These are phyloP conservation scores for Knipowitschia caucasica DNA, from an alignment of 2,797 vertebrate genomes.

Conservation along the genomic window DNA sequence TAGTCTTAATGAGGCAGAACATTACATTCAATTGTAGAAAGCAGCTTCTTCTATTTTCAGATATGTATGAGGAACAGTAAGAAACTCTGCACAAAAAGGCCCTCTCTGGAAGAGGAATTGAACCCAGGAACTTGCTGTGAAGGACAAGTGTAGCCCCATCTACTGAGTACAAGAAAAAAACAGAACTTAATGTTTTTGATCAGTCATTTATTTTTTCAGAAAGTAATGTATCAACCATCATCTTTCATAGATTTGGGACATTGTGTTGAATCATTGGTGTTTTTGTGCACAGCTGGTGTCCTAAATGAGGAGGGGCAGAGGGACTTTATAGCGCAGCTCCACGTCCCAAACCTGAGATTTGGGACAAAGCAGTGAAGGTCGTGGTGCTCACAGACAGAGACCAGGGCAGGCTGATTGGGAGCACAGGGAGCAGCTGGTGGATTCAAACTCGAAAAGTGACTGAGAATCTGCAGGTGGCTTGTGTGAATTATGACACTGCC, in stretches of 20 bases:
- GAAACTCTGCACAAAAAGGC: too few species aligned
- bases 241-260: not conserved
- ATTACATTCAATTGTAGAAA: too few species aligned
- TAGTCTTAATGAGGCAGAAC: too few species aligned
- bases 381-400: constrained; percentile 50
- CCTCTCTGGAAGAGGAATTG: too few species aligned
- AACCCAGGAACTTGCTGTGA: too few species aligned
- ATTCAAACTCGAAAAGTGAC: constrained; percentile 75
- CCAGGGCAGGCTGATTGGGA: constrained; percentile 73
- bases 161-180: too few species aligned
- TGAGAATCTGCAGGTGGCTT: constrained; percentile 76
- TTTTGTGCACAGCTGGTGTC: constrained; percentile 70
- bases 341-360: constrained; percentile 50
- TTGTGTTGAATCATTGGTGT: not conserved
- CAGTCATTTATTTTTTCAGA: too few species aligned
- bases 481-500: constrained; percentile 68
- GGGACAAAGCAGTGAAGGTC: constrained; percentile 73
- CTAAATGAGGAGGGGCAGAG: constrained; percentile 67
- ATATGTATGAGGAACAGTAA: too few species aligned
- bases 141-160: too few species aligned
- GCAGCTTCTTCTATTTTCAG: too few species aligned
- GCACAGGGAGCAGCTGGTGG: constrained; percentile 76
- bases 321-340: constrained; percentile 30
- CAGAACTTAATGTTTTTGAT: too few species aligned
- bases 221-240: not conserved